Percentiles rank a stretch among this genome's conserved stretches.
phyloP scores from a whole-genome alignment of 2,888 invertebrate species.

The Mesochorus sp. region DNA sequence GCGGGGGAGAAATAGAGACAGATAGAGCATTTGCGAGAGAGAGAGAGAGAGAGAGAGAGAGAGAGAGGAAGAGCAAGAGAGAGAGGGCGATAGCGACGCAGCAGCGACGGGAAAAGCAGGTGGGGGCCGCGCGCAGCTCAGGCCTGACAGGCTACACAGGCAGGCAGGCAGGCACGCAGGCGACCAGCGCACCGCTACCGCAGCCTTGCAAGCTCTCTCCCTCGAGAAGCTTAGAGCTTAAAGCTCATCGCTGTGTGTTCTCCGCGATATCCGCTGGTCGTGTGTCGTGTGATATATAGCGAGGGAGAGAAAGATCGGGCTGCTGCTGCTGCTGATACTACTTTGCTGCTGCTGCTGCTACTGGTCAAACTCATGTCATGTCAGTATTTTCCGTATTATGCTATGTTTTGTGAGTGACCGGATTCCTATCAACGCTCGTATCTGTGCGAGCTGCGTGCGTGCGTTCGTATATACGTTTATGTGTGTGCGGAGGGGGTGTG shows the following conservation, averaged over 20 bases:
- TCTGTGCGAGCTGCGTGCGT: slow-evolving; percentile 54
- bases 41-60: slow-evolving; percentile 43
- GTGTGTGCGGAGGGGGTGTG: slow-evolving; percentile 64
- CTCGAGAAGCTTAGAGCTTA: slow-evolving; percentile 68
- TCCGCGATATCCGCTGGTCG: slow-evolving; percentile 66
- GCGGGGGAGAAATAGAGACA: slow-evolving; percentile 43
- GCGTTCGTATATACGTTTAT: slow-evolving; percentile 77
- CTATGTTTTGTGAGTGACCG: slow-evolving; percentile 22
- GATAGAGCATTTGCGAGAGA: slow-evolving; percentile 12
- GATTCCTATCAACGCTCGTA: background rate
- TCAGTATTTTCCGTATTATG: slow-evolving; percentile 2
- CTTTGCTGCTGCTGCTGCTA: background rate
- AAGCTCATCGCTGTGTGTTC: slow-evolving; percentile 82
- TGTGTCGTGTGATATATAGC: slow-evolving; percentile 46
- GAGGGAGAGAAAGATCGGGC: slow-evolving; percentile 31
- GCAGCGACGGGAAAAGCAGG: slow-evolving; percentile 61
- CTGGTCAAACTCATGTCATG: slow-evolving; percentile 7
- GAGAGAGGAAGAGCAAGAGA: slow-evolving; percentile 39
- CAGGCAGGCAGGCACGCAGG: slow-evolving; percentile 70
- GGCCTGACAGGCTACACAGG: slow-evolving; percentile 63
- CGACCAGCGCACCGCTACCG: slow-evolving; percentile 69
- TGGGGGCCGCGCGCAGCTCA: slow-evolving; percentile 73
- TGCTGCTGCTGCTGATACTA: slow-evolving; percentile 20
- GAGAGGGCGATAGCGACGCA: slow-evolving; percentile 47
- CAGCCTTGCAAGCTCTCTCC: slow-evolving; percentile 83